Percentiles rank a stretch among this genome's conserved stretches.
phyloP scores from a whole-genome alignment of 1,140 invertebrate genomes.

The Psilanteris sp. region DNA sequence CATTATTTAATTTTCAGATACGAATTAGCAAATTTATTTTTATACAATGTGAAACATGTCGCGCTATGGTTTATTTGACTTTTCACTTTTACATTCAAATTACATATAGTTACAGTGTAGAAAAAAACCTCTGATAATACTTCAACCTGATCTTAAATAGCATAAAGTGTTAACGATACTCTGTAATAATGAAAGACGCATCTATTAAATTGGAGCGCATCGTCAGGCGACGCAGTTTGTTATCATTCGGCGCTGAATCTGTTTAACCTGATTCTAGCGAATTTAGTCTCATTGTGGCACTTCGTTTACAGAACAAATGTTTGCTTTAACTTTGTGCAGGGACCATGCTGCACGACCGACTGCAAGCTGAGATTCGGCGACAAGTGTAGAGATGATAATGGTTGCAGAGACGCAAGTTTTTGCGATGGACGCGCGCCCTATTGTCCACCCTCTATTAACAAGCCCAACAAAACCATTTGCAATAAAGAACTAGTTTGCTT shows the following conservation, averaged over 20 bases:
- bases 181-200: slow-evolving; percentile 22
- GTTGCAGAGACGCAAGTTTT: slow-evolving; percentile 93
- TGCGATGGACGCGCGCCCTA: slow-evolving; percentile 91
- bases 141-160: too few relatives aligned
- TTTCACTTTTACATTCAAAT: too few relatives aligned
- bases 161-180: slow-evolving; percentile 9
- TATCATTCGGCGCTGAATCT: slow-evolving; percentile 52
- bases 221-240: slow-evolving; percentile 47
- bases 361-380: slow-evolving; percentile 92
- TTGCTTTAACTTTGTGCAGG: slow-evolving; percentile 82
- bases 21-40: too few relatives aligned
- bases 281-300: slow-evolving; percentile 62
- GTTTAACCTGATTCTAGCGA: slow-evolving; percentile 58
- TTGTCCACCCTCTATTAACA: slow-evolving; percentile 94
- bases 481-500: slow-evolving; percentile 96
- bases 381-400: slow-evolving; percentile 96
- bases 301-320: slow-evolving; percentile 62
- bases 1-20: too few relatives aligned
- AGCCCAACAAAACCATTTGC: slow-evolving; percentile 96
- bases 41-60: too few relatives aligned
- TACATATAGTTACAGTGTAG: too few relatives aligned
- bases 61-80: too few relatives aligned
- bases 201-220: slow-evolving; percentile 40
- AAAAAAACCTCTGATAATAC: too few relatives aligned
- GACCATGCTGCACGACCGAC: slow-evolving; percentile 95